Conservation (phyloP, 2,113 vertebrate species). For the Austrofundulus limnaeus region DNA sequence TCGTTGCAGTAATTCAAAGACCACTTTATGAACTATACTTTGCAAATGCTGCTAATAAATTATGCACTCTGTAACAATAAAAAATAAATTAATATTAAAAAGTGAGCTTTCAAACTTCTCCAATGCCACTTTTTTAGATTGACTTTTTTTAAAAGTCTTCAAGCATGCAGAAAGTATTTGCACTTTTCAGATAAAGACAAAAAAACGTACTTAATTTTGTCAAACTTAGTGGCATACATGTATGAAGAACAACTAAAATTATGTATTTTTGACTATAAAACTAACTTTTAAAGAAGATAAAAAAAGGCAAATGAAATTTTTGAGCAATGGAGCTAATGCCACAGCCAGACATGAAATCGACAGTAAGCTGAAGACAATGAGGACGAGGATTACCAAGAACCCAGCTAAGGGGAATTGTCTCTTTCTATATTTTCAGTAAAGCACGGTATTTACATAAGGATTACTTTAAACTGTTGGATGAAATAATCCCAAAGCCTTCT, state of each 20-base stretch:
- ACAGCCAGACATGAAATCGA: constrained; percentile 69
- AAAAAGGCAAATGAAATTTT: constrained; percentile 63
- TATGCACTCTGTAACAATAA: constrained; percentile 44
- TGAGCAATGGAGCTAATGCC: constrained; percentile 60
- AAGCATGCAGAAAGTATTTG: constrained; percentile 4
- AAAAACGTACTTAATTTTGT: constrained; percentile 40
- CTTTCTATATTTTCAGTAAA: constrained; percentile 76
- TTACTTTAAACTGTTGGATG: constrained; percentile 73
- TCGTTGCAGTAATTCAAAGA: constrained; percentile 40
- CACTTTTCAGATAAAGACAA: constrained; percentile 4
- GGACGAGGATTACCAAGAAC: constrained; percentile 67
- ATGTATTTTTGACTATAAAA: constrained; percentile 40
- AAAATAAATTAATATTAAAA: constrained; percentile 44
- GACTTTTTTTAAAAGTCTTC: background rate
- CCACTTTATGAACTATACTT: constrained; percentile 31
- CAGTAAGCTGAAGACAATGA: constrained; percentile 79
- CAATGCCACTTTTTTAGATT: background rate
- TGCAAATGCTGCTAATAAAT: constrained; percentile 47
- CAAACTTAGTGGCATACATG: constrained; percentile 14
- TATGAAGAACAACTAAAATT: constrained; percentile 36
- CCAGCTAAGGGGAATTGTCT: constrained; percentile 47
- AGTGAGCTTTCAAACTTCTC: constrained; percentile 26
- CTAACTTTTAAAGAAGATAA: constrained; percentile 53
- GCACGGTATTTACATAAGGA: constrained; percentile 76
- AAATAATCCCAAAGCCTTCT: constrained; percentile 71